These are phyloP conservation scores for Narcine bancroftii DNA, from an alignment of 2,113 vertebrate species.

Conservation along the genomic window DNA sequence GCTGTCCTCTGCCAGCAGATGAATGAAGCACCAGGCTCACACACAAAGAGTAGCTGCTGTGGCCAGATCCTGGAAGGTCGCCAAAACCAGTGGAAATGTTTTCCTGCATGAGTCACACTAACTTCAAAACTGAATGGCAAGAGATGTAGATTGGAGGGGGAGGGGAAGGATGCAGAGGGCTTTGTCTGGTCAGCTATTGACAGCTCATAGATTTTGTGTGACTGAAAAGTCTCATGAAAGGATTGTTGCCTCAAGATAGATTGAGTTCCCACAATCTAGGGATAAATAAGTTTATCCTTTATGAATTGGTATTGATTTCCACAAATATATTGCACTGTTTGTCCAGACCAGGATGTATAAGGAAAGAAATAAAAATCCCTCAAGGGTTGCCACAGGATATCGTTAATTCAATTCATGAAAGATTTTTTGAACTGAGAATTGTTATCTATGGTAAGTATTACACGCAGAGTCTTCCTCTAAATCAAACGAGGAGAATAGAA, in stretches of 20 bases:
- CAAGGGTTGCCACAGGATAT: slow-evolving; percentile 1
- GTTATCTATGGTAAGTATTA: slow-evolving; percentile 10
- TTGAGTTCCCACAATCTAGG: slow-evolving; percentile 14
- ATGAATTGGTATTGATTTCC: slow-evolving; percentile 28
- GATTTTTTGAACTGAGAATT: background rate
- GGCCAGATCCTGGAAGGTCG: background rate
- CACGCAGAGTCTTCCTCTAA: background rate
- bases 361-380: background rate
- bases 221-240: slow-evolving; percentile 3
- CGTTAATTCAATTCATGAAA: slow-evolving; percentile 20
- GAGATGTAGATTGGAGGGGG: background rate
- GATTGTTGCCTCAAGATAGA: background rate
- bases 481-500: background rate
- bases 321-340: background rate
- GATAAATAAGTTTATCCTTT: slow-evolving; percentile 30
- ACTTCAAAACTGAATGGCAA: background rate
- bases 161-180: slow-evolving; percentile 2
- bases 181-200: slow-evolving; percentile 30
- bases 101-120: slow-evolving; percentile 17
- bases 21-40: background rate
- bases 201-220: background rate
- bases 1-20: background rate
- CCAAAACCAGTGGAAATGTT: background rate
- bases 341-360: background rate
- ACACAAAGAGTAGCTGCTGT: background rate